Evolutionary conservation across 2,888 invertebrate species (phyloP).

Genomic region (Pristionchus exspectatus): DNA sequence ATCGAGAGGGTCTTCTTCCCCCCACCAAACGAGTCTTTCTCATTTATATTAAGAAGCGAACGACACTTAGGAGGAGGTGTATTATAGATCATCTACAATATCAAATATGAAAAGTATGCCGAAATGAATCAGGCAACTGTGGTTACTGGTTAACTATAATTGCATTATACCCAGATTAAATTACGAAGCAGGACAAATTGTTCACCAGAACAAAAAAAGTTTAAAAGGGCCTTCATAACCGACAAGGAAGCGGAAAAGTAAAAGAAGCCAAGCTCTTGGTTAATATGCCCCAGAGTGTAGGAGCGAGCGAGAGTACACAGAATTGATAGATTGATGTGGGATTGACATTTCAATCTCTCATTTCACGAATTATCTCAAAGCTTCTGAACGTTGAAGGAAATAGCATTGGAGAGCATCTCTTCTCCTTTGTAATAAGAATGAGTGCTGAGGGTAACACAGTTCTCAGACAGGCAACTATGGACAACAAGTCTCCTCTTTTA

Average conservation of each 20-base stretch:
- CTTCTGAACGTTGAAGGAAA: neutral
- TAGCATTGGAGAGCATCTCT: neutral
- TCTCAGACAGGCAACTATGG: slow-evolving; percentile 7
- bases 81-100: too few relatives aligned
- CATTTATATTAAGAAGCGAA: slow-evolving; percentile 5
- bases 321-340: slow-evolving; percentile 21
- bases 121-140: neutral
- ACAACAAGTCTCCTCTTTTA: neutral
- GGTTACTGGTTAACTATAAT: neutral
- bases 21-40: neutral
- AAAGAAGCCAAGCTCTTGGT: neutral
- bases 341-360: neutral
- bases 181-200: too few relatives aligned
- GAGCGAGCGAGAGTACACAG: neutral
- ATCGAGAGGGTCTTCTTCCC: slow-evolving; percentile 1
- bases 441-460: slow-evolving; percentile 1
- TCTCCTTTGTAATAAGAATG: neutral
- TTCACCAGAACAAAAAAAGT: neutral
- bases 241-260: neutral
- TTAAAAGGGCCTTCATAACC: neutral
- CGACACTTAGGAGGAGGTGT: neutral
- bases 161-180: too few relatives aligned
- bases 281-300: neutral
- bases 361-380: neutral
- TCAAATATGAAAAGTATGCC: too few relatives aligned